Percentiles rank a stretch among this genome's conserved stretches.
phyloP scores from a whole-genome alignment of 2,797 vertebrate species.

The Danio tinwini region DNA sequence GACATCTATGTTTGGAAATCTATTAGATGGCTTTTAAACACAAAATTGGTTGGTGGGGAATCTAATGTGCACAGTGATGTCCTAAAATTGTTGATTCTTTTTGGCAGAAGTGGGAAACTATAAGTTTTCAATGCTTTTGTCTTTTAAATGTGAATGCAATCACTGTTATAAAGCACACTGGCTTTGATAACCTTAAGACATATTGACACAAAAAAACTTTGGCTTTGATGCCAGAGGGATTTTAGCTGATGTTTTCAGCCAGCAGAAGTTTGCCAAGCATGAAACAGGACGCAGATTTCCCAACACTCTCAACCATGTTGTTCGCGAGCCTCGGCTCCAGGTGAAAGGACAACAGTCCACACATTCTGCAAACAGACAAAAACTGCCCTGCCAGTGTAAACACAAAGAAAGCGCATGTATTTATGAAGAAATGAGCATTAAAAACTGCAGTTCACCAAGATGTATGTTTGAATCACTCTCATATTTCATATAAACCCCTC shows the following conservation, averaged over 20 bases:
- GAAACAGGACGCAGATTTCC: slow-evolving; percentile 4
- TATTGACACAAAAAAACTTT: no score
- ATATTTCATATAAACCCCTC: slow-evolving; percentile 31
- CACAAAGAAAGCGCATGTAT: neutral
- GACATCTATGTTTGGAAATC: no score
- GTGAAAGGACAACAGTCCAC: slow-evolving; percentile 53
- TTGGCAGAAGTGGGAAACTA: no score
- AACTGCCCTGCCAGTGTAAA: slow-evolving; percentile 37
- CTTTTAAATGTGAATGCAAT: no score
- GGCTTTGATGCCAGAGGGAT: no score
- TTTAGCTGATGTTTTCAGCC: slow-evolving; percentile 3
- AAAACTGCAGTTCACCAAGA: slow-evolving; percentile 56
- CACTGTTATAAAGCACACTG: no score
- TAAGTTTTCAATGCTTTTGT: no score
- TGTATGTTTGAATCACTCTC: slow-evolving; percentile 14
- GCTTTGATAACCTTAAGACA: no score
- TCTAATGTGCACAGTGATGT: no score
- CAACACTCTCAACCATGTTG: slow-evolving; percentile 20
- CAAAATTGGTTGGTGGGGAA: no score
- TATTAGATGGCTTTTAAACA: no score
- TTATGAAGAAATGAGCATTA: slow-evolving; percentile 37
- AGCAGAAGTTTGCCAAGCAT: neutral
- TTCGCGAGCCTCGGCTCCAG: slow-evolving; percentile 50
- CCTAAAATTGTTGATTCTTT: no score
- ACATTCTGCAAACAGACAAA: slow-evolving; percentile 52